Evolutionary conservation across 2,797 vertebrate species (phyloP).

Genomic region (Lagorchestes hirsutus): DNA sequence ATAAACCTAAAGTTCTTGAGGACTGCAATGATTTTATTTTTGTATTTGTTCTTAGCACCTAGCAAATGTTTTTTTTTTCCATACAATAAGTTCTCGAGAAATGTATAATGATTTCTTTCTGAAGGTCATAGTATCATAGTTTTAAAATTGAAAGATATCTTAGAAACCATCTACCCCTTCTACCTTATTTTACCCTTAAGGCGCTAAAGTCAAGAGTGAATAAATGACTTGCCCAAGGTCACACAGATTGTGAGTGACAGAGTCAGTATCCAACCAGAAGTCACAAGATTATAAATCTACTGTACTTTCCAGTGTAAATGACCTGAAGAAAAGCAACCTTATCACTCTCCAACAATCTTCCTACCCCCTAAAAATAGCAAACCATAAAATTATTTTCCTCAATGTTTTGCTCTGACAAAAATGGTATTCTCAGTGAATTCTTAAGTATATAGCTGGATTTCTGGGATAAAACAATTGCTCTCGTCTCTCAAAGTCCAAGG

Average conservation of each 20-base stretch:
- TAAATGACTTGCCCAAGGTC: neutral
- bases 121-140: neutral
- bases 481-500: constrained; percentile 49
- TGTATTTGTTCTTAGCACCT: neutral
- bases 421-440: constrained; percentile 18
- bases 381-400: neutral
- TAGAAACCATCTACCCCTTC: neutral
- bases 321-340: neutral
- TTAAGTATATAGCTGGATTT: constrained; percentile 40
- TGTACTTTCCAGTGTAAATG: neutral
- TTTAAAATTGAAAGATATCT: neutral
- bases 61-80: neutral
- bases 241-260: neutral
- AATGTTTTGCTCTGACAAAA: neutral
- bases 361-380: neutral
- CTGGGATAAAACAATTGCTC: constrained; percentile 9
- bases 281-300: neutral
- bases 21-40: neutral
- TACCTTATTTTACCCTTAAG: neutral
- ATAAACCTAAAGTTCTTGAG: neutral
- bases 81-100: neutral
- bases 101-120: neutral
- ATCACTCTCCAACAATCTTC: neutral
- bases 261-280: neutral
- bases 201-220: neutral